Conservation (phyloP, 2,797 vertebrate genomes). For the Tokudaia muenninki region DNA sequence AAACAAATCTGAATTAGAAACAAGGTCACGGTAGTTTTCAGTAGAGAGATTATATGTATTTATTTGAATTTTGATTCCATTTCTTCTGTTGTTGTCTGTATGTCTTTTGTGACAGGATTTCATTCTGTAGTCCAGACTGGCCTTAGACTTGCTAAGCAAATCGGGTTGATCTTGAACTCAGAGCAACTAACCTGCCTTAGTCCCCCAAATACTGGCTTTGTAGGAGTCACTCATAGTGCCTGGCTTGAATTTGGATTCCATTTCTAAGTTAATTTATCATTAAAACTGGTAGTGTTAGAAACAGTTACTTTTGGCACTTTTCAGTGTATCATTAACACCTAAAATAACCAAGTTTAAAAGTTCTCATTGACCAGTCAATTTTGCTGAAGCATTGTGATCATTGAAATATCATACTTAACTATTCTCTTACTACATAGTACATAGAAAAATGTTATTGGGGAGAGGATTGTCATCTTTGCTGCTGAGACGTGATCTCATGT, state of each 20-base stretch:
- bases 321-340: constrained; percentile 9
- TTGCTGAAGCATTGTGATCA: neutral
- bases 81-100: neutral
- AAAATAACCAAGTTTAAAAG: constrained; percentile 6
- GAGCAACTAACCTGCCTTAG: neutral
- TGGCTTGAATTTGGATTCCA: neutral
- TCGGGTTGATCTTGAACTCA: neutral
- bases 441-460: neutral
- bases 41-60: neutral
- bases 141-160: neutral
- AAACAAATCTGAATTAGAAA: constrained; percentile 29
- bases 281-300: neutral
- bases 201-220: neutral
- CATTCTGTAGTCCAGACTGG: neutral
- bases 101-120: neutral
- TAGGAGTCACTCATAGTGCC: neutral
- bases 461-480: neutral
- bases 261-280: constrained; percentile 7
- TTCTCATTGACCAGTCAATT: neutral
- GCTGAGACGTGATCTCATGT: neutral
- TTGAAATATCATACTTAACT: neutral
- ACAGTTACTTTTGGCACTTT: neutral
- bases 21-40: neutral
- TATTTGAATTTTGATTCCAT: neutral
- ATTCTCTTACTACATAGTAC: neutral